Conservation (phyloP, 2,797 vertebrate species). For the Acrossocheilus fasciatus region DNA sequence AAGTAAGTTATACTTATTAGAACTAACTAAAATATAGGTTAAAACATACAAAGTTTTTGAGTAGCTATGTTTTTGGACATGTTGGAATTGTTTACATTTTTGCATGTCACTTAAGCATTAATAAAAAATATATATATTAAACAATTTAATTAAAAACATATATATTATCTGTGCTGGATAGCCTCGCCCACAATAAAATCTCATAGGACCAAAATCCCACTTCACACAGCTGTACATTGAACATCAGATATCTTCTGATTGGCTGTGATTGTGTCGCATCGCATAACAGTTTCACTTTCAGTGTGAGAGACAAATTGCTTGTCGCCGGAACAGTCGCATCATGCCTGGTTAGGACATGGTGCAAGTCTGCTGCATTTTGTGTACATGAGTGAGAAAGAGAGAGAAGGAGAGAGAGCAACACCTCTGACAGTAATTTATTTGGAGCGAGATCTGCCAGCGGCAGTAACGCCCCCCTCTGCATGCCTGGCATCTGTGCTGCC, state of each 20-base stretch:
- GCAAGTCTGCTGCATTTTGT: conserved; percentile 37
- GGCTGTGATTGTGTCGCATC: background rate
- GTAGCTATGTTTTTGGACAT: too few species aligned
- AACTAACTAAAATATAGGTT: background rate
- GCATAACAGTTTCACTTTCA: background rate
- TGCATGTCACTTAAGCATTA: too few species aligned
- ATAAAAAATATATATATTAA: background rate
- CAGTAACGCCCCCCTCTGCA: conserved; percentile 52
- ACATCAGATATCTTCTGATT: conserved; percentile 21
- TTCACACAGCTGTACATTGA: background rate
- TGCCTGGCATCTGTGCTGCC: conserved; percentile 59
- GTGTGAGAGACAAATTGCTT: conserved; percentile 30
- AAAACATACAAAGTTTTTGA: background rate
- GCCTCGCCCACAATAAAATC: background rate
- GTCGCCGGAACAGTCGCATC: conserved; percentile 22
- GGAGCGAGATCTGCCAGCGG: conserved; percentile 62
- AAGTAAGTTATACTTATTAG: background rate
- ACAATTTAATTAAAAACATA: background rate
- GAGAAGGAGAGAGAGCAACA: conserved; percentile 23
- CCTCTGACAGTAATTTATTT: conserved; percentile 65
- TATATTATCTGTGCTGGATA: background rate
- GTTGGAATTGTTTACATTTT: too few species aligned
- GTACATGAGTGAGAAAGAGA: conserved; percentile 44
- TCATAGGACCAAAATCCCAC: background rate
- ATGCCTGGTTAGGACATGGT: conserved; percentile 33